These are phyloP conservation scores for Helogale parvula DNA, from an alignment of 2,113 vertebrate species.

Conservation along the genomic window DNA sequence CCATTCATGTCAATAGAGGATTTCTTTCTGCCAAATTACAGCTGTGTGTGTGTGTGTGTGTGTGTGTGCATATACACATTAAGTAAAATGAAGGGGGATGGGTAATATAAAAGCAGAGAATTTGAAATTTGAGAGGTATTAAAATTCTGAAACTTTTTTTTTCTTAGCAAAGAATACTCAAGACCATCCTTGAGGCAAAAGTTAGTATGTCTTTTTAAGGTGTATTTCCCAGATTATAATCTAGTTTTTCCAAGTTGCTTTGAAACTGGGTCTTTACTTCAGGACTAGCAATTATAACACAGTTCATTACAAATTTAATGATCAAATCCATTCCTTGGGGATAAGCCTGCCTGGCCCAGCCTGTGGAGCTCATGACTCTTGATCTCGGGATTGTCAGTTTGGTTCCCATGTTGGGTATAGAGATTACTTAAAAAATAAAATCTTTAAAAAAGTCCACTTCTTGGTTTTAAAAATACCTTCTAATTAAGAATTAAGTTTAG, in stretches of 20 bases:
- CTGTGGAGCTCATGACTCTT: not conserved
- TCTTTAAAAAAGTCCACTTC: not conserved
- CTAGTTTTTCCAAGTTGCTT: slow-evolving; percentile 26
- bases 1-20: not conserved
- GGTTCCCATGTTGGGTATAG: not conserved
- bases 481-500: not conserved
- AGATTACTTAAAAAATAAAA: not conserved
- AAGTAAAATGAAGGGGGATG: not conserved
- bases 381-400: not conserved
- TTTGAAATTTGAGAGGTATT: slow-evolving; percentile 39
- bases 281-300: not conserved
- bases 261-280: slow-evolving; percentile 15
- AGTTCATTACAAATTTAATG: not conserved
- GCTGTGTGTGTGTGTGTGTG: not conserved
- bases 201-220: slow-evolving; percentile 1
- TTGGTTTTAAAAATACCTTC: not conserved
- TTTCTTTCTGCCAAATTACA: not conserved
- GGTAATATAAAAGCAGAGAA: not conserved
- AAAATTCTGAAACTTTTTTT: slow-evolving; percentile 25
- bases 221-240: not conserved
- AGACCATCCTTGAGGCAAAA: not conserved
- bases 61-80: not conserved
- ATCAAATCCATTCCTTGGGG: not conserved
- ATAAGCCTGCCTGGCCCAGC: not conserved
- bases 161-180: not conserved